A percentile compares a stretch with the other conserved stretches of the same genome.
These are phyloP conservation scores for Timema podura DNA, from an alignment of 2,888 invertebrate genomes.

Conservation along the genomic window DNA sequence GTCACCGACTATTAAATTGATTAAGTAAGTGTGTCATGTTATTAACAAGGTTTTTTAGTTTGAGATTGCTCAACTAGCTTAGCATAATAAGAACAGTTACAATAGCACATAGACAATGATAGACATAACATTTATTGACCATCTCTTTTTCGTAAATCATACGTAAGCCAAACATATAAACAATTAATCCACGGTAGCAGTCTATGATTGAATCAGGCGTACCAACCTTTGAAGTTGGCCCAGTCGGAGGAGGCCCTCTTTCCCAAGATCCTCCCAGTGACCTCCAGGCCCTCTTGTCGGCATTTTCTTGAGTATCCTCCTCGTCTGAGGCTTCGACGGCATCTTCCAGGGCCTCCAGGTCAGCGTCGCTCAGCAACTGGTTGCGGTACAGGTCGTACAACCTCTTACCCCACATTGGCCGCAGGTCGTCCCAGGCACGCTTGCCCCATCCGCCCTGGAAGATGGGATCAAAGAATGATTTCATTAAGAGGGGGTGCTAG, in stretches of 20 bases:
- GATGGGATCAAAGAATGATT: too few relatives aligned
- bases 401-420: conserved; percentile 39
- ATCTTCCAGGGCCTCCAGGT: conserved; percentile 25
- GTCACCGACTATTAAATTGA: too few relatives aligned
- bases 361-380: conserved; percentile 9
- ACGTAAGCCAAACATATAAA: too few relatives aligned
- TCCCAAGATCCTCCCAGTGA: conserved; percentile 68
- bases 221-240: conserved; percentile 54
- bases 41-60: too few relatives aligned
- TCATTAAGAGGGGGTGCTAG: too few relatives aligned
- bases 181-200: too few relatives aligned
- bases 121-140: too few relatives aligned
- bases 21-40: too few relatives aligned
- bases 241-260: conserved; percentile 61
- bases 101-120: too few relatives aligned
- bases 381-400: conserved; percentile 11
- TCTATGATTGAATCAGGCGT: conserved; percentile 2
- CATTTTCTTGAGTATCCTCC: conserved; percentile 32
- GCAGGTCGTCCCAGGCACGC: conserved; percentile 40
- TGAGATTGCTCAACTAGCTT: too few relatives aligned
- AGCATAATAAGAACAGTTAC: too few relatives aligned
- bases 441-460: conserved; percentile 47
- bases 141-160: too few relatives aligned
- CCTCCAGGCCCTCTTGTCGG: conserved; percentile 64
- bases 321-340: conserved; percentile 26